Evolutionary conservation across 2,113 vertebrate species (phyloP).

Genomic region (Silurus asotus): DNA sequence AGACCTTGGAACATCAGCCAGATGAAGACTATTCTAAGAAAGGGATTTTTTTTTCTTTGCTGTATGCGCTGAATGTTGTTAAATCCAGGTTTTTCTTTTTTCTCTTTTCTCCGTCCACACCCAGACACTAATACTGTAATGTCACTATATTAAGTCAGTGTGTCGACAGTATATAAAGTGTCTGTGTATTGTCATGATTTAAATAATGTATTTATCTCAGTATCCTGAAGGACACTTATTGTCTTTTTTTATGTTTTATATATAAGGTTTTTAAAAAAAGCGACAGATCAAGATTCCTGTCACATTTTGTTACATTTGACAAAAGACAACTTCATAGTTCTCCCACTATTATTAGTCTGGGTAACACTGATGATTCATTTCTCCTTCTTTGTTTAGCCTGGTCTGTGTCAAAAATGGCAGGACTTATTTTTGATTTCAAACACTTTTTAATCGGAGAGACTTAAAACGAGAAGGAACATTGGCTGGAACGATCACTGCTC

Average conservation of each 20-base stretch:
- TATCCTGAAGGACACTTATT: not conserved
- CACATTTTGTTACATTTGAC: not conserved
- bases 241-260: not conserved
- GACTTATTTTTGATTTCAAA: constrained; percentile 19
- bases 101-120: not conserved
- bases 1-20: not conserved
- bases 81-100: not conserved
- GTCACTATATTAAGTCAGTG: not conserved
- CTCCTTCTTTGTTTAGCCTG: not conserved
- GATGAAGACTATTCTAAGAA: not conserved
- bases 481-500: not conserved
- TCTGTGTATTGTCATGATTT: not conserved
- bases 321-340: not conserved
- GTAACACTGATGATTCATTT: constrained; percentile 9
- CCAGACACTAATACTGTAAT: not conserved
- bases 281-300: not conserved
- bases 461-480: constrained; percentile 6
- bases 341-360: not conserved
- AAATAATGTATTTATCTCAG: not conserved
- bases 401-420: constrained; percentile 2
- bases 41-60: not conserved
- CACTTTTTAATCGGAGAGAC: constrained; percentile 11
- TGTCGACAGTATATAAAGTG: not conserved
- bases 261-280: not conserved
- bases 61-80: not conserved